A percentile compares a stretch with the other conserved stretches of the same genome.
These are phyloP conservation scores for Rotaria socialis DNA, from an alignment of 2,888 invertebrate species.

Conservation along the genomic window DNA sequence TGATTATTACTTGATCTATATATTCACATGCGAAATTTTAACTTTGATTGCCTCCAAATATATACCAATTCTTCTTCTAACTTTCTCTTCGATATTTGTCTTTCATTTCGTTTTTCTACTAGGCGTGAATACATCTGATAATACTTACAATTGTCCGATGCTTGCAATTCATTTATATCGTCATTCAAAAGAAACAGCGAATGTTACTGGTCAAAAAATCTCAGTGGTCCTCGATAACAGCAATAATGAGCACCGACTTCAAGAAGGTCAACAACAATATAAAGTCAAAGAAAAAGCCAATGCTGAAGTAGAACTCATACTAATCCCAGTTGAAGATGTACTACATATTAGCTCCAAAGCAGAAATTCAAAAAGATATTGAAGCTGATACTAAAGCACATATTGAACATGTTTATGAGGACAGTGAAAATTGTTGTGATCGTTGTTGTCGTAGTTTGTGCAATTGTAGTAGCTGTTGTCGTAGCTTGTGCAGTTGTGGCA, in stretches of 20 bases:
- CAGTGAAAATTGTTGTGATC: background rate
- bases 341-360: background rate
- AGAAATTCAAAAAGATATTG: background rate
- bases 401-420: background rate
- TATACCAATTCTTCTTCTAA: too few relatives aligned
- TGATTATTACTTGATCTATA: too few relatives aligned
- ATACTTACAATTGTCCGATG: background rate
- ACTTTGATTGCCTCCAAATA: too few relatives aligned
- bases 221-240: background rate
- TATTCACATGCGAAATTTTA: too few relatives aligned
- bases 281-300: background rate
- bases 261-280: background rate
- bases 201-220: background rate
- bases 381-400: background rate
- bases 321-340: background rate
- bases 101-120: background rate
- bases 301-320: background rate
- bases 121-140: background rate
- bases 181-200: background rate
- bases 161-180: background rate
- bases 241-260: background rate
- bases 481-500: background rate
- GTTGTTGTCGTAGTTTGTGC: too few relatives aligned
- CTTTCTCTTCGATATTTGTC: too few relatives aligned
- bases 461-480: background rate